Base-by-base conservation (phyloP, 2,888 invertebrate genomes). In the Lathronympha strigana region DNA sequence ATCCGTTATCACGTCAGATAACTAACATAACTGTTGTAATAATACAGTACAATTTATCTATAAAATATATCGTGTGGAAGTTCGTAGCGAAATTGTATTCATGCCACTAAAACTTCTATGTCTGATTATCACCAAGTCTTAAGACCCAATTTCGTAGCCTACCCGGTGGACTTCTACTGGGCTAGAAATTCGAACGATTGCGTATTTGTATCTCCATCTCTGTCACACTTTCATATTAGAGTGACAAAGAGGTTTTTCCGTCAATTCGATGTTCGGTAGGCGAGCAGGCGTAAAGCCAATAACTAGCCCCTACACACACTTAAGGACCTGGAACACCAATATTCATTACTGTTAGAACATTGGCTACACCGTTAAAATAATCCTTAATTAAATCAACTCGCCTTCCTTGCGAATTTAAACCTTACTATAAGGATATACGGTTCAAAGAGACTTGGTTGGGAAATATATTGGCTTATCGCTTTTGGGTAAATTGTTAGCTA, bases 371-470 rank as follows among this genome's bases (percentile, higher is more conserved):
- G 43, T 23, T 61, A 53, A 47, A 61, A 61, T 45, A 61, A 61
- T 61, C 51, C 61, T 61, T 61, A 53, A 53, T 61, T 51, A 61
- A 61, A 47, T 19, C 36, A 54, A 54, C 19, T 28, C 11, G 17
- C 8, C n/a, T 13, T 47, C 13, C 3, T 8, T 33, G 15, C 36
- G 8, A 61, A 13, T 54, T 19, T 38, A 17, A 25, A 25, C 47
- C 25, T 15, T 62, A 36, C 19, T 5, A 4, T 2, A 9, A 15
- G 5, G 8, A 3, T 1, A 9, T 45, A 62, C n/a, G 38, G 36
- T 15, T 11, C 17, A 47, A n/a, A 17, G 25, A 54, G 2, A 8
- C 11, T n/a, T 54, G 23, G 4, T 4, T 2, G 1, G 9, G 15
- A 4, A 25, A 25, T 5, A 51, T 36, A 54, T 47, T 62, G 62